These are phyloP conservation scores for Marasmarcha lunaedactyla DNA, from an alignment of 2,888 invertebrate species.

Conservation along the genomic window DNA sequence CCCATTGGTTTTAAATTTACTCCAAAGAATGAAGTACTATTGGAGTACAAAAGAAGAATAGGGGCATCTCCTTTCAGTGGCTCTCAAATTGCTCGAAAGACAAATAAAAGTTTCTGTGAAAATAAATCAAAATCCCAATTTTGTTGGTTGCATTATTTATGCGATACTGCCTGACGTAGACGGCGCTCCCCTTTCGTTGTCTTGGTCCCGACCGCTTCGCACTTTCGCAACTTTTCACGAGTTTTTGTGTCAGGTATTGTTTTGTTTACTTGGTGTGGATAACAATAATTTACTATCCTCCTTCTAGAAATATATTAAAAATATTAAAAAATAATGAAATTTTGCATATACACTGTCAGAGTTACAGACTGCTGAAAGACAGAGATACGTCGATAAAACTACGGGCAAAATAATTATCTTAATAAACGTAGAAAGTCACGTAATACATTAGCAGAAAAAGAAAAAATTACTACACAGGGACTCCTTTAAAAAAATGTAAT, in stretches of 20 bases:
- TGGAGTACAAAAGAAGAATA: constrained; percentile 25
- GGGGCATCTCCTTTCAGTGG: constrained; percentile 29
- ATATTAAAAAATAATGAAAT: too few species aligned
- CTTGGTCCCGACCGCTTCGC: constrained; percentile 33
- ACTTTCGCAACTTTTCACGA: constrained; percentile 45
- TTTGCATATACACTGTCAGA: too few species aligned
- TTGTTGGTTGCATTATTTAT: constrained; percentile 65
- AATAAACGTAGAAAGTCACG: too few species aligned
- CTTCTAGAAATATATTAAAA: too few species aligned
- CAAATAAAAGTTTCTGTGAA: constrained; percentile 64
- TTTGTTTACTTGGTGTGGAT: constrained; percentile 1
- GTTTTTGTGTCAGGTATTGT: constrained; percentile 17
- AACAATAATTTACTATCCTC: neutral
- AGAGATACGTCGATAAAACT: too few species aligned
- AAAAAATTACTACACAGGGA: too few species aligned
- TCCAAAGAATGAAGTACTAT: constrained; percentile 23
- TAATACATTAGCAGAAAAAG: too few species aligned
- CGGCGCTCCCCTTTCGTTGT: constrained; percentile 53
- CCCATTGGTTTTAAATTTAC: constrained; percentile 25
- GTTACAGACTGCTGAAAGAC: too few species aligned
- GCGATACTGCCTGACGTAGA: constrained; percentile 58
- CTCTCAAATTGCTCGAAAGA: constrained; percentile 35
- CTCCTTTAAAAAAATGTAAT: too few species aligned
- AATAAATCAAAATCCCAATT: constrained; percentile 70
- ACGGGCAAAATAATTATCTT: too few species aligned